Evolutionary conservation across 2,888 invertebrate species (phyloP).

Genomic region (Oligia latruncula): DNA sequence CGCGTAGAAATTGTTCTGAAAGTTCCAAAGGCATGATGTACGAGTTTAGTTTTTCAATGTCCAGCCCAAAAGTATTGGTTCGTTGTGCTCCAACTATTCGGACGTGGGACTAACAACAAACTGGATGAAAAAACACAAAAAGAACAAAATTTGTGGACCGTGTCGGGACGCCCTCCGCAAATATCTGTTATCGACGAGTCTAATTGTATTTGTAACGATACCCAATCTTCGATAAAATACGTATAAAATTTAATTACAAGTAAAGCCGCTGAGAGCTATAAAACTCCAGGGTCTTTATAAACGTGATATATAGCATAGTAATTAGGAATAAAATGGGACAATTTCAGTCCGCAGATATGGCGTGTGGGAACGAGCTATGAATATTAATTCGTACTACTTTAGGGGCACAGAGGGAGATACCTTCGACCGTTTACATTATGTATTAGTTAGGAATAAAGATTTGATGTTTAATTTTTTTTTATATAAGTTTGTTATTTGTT

Average conservation of each 20-base stretch:
- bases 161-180: slow-evolving; percentile 34
- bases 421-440: slow-evolving; percentile 37
- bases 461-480: slow-evolving; percentile 11
- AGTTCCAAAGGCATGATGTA: slow-evolving; percentile 49
- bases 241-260: slow-evolving; percentile 58
- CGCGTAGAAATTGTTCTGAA: slow-evolving; percentile 47
- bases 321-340: slow-evolving; percentile 64
- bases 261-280: slow-evolving; percentile 50
- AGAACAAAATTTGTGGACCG: slow-evolving; percentile 43
- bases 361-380: slow-evolving; percentile 50
- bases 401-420: slow-evolving; percentile 15
- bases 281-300: slow-evolving; percentile 56
- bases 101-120: slow-evolving; percentile 45
- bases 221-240: slow-evolving; percentile 52
- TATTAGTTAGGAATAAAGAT: slow-evolving; percentile 9
- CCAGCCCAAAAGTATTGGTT: slow-evolving; percentile 23
- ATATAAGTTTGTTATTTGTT: background rate
- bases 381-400: slow-evolving; percentile 58
- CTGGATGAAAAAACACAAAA: slow-evolving; percentile 44
- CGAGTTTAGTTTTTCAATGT: slow-evolving; percentile 52
- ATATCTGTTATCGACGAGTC: slow-evolving; percentile 32
- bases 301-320: slow-evolving; percentile 54
- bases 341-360: slow-evolving; percentile 50
- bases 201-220: slow-evolving; percentile 42
- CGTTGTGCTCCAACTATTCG: slow-evolving; percentile 42